Evolutionary conservation across 2,797 vertebrate species (phyloP), one percentile per base, ranked within the genome.

Genomic region (Chaunax sp.): DNA sequence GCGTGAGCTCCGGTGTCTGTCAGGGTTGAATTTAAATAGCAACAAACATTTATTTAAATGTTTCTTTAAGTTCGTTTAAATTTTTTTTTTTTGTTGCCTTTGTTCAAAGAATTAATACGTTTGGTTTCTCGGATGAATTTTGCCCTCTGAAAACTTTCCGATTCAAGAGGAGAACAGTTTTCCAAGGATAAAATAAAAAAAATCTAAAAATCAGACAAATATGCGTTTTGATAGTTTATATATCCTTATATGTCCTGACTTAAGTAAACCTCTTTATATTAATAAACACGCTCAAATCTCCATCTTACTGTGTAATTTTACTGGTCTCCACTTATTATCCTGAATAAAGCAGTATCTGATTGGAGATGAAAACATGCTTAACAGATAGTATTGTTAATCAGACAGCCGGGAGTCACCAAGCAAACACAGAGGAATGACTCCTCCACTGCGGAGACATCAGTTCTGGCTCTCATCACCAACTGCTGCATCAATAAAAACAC

Each of bases 321-420:
- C 22, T 28, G 19, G 8, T 20, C 14, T 25, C 2, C 3, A 3
- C 9, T 13, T 19, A 8, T 54, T 23, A 1, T 33, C 19, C 16
- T 43, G 33, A 15, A 19, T 50, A 0, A 43, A 38, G 0, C 35
- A 15, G 15, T 3, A 4, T 26, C 0, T 49, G 40, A 2, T 19
- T 23, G 37, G 9, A 47, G 10, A 5, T 22, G 13, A 47, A 13
- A 47, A 47, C 9, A 8, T 5, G 19, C 16, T 20, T 2, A 54
- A 25, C 25, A 57, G 18, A 0, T 47, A 25, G 33, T 14, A 47
- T 73, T 44, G 11, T 61, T 61, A 16, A 56, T 77, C 69, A 70
- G 60, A 57, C 41, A 46, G 51, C 2, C 23, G 38, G 45, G 63
- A 61, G 55, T 53, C 64, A 43, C 16, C 11, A 18, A 7, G 18